These are phyloP conservation scores for Pleuronectes platessa DNA, from an alignment of 2,113 vertebrate genomes.

Conservation along the genomic window DNA sequence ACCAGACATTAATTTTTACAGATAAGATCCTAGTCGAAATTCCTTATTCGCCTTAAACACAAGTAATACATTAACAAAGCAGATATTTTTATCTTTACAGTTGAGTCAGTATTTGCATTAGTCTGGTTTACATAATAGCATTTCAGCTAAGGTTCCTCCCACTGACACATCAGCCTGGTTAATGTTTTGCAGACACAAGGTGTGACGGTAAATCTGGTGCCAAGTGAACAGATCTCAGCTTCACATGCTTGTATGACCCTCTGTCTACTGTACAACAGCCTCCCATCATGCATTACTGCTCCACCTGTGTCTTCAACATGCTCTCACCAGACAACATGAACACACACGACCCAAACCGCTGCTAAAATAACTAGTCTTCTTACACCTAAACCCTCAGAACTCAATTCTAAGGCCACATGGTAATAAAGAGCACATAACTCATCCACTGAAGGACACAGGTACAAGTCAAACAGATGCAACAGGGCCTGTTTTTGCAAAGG, in stretches of 20 bases:
- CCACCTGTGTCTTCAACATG: too few relatives aligned
- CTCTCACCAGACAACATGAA: too few relatives aligned
- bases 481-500: too few relatives aligned
- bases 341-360: too few relatives aligned
- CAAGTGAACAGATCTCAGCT: conserved; percentile 29
- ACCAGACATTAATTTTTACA: background rate
- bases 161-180: conserved; percentile 39
- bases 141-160: conserved; percentile 6
- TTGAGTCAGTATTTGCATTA: background rate
- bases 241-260: background rate
- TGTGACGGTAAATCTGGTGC: conserved; percentile 1
- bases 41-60: background rate
- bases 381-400: too few relatives aligned
- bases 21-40: background rate
- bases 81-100: background rate
- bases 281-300: too few relatives aligned
- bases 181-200: conserved; percentile 52
- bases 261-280: background rate
- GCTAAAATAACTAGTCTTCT: too few relatives aligned
- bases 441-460: too few relatives aligned
- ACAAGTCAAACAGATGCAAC: too few relatives aligned
- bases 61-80: background rate
- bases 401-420: too few relatives aligned
- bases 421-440: too few relatives aligned
- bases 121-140: conserved; percentile 9